Percentiles rank a stretch among this genome's conserved stretches.
Evolutionary conservation across 2,888 invertebrate genomes (phyloP).

Genomic region (Cheilosia soror): DNA sequence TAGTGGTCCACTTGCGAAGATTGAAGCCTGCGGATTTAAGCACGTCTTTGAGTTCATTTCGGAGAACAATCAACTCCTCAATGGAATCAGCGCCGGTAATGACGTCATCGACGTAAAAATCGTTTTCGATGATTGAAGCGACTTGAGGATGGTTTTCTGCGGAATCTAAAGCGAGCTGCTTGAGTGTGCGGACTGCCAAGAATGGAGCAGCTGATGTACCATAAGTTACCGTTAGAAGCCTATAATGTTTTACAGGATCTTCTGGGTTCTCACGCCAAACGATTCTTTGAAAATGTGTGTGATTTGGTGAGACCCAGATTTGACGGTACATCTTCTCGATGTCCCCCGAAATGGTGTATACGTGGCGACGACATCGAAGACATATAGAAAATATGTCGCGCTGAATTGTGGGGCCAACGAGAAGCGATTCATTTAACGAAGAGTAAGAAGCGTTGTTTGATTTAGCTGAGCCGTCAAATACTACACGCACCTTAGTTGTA

Average conservation of each 20-base stretch:
- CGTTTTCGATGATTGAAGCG: conserved; percentile 24
- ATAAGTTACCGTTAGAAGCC: neutral
- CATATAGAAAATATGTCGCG: conserved; percentile 11
- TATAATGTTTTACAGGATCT: neutral
- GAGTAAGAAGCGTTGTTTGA: neutral
- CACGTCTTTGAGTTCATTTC: neutral
- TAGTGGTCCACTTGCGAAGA: conserved; percentile 4
- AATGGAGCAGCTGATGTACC: conserved; percentile 16
- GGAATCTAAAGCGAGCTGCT: conserved; percentile 18
- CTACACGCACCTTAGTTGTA: conserved; percentile 48
- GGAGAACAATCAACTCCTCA: conserved; percentile 8
- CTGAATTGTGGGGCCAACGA: neutral
- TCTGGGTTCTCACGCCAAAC: conserved; percentile 34
- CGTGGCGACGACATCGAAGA: conserved; percentile 33
- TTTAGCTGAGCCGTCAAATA: conserved; percentile 59
- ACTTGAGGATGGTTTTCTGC: conserved; percentile 58
- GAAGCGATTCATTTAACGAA: neutral
- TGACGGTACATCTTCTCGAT: conserved; percentile 68
- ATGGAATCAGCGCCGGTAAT: conserved; percentile 59
- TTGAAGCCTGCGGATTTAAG: neutral
- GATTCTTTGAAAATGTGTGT: conserved; percentile 57
- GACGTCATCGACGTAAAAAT: conserved; percentile 76
- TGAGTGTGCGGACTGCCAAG: conserved; percentile 27
- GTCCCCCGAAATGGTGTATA: conserved; percentile 52
- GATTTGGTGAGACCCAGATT: conserved; percentile 49